Conservation (phyloP, 2,888 invertebrate species). For the Chymomyza caudatula region DNA sequence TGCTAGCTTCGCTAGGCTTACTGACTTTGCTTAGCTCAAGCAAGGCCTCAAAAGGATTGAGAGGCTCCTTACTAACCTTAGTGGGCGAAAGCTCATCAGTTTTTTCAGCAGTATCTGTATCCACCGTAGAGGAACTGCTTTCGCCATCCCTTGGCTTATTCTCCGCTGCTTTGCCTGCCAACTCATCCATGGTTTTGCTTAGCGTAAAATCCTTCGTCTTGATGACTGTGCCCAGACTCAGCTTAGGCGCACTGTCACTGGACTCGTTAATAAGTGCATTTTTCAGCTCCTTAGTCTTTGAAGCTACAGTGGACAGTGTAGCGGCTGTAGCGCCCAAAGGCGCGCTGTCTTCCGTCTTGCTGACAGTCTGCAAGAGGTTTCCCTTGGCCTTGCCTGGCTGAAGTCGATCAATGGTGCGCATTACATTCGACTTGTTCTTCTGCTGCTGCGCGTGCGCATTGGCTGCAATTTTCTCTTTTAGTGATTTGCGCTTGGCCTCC, state of each 20-base stretch:
- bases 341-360: slow-evolving; percentile 81
- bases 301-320: slow-evolving; percentile 69
- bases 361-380: slow-evolving; percentile 86
- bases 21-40: slow-evolving; percentile 49
- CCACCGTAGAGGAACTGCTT: slow-evolving; percentile 21
- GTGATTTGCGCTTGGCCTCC: slow-evolving; percentile 76
- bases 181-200: slow-evolving; percentile 81
- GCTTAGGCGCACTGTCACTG: slow-evolving; percentile 86
- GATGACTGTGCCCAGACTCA: slow-evolving; percentile 91
- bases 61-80: slow-evolving; percentile 25
- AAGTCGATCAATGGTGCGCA: slow-evolving; percentile 89
- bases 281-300: slow-evolving; percentile 81
- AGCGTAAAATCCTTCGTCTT: slow-evolving; percentile 83
- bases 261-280: slow-evolving; percentile 81
- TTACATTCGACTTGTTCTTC: slow-evolving; percentile 81
- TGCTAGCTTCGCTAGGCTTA: slow-evolving; percentile 12
- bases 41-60: slow-evolving; percentile 52
- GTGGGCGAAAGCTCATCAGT: slow-evolving; percentile 19
- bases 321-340: slow-evolving; percentile 79
- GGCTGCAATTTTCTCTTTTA: slow-evolving; percentile 77
- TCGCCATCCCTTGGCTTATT: slow-evolving; percentile 36
- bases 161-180: slow-evolving; percentile 63
- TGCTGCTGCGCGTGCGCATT: slow-evolving; percentile 79
- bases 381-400: slow-evolving; percentile 94
- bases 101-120: slow-evolving; percentile 11